Evolutionary conservation across 2,888 invertebrate genomes (phyloP).

Genomic region (Liposcelis brunnea): DNA sequence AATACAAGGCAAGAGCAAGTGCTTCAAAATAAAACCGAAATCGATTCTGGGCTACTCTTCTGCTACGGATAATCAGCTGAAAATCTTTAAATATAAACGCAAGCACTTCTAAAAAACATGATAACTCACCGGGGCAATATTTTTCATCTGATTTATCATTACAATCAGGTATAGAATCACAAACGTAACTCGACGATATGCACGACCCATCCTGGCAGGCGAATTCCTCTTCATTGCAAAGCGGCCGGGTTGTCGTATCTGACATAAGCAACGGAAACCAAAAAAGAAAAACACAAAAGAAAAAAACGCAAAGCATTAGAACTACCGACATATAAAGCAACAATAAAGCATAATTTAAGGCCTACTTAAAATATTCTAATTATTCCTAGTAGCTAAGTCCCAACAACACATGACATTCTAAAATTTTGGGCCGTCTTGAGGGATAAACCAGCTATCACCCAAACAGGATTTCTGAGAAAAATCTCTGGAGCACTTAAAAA

Average conservation of each 20-base stretch:
- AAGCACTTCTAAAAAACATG: slow-evolving; percentile 8
- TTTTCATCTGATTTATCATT: slow-evolving; percentile 56
- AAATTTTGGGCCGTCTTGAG: no score
- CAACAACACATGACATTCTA: no score
- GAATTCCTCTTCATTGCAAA: slow-evolving; percentile 50
- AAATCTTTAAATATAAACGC: no score
- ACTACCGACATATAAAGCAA: neutral
- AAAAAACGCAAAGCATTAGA: neutral
- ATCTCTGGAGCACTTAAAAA: no score
- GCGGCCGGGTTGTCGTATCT: slow-evolving; percentile 24
- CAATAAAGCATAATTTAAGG: neutral
- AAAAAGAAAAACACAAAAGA: slow-evolving; percentile 10
- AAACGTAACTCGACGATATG: slow-evolving; percentile 38
- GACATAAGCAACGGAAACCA: slow-evolving; percentile 7
- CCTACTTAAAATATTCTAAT: no score
- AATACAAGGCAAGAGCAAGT: no score
- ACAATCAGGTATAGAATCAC: slow-evolving; percentile 53
- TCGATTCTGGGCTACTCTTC: no score
- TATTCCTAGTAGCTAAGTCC: no score
- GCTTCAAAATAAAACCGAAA: no score
- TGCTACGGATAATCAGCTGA: no score
- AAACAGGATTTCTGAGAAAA: no score
- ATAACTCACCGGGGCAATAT: slow-evolving; percentile 34
- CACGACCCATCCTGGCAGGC: slow-evolving; percentile 57
- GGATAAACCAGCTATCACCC: no score